Conservation (phyloP, 2,113 vertebrate species). For the Tenebrosternarchus preto region DNA sequence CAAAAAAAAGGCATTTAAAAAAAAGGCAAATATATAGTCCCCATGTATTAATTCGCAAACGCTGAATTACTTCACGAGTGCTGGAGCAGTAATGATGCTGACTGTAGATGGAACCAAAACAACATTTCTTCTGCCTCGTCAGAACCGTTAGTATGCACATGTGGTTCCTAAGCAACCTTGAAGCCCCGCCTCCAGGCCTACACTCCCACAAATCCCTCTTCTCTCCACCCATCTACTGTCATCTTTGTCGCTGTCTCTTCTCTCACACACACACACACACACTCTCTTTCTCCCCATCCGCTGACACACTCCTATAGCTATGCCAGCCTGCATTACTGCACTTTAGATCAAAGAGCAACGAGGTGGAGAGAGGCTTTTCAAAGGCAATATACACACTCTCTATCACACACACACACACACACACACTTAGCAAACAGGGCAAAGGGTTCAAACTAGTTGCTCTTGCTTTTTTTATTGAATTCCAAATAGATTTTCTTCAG, state of each 20-base stretch:
- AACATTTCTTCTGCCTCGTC: conserved; percentile 9
- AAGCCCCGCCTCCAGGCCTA: background rate
- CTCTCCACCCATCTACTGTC: conserved; percentile 10
- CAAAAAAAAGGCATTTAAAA: too few species aligned
- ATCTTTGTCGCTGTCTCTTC: conserved; percentile 15
- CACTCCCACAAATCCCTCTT: conserved; percentile 12
- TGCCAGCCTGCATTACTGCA: conserved; percentile 40
- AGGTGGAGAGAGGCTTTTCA: conserved; percentile 39
- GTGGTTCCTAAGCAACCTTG: background rate
- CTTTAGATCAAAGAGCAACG: conserved; percentile 47
- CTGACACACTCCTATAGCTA: conserved; percentile 28
- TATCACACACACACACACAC: conserved; percentile 1
- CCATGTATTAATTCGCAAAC: too few species aligned
- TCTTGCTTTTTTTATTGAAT: background rate
- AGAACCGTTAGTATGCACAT: background rate
- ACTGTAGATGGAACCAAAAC: conserved; percentile 27
- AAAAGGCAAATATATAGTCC: too few species aligned
- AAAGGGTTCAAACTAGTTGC: background rate
- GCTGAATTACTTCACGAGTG: background rate
- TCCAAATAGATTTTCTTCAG: too few species aligned
- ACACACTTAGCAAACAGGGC: background rate
- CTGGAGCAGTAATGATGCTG: background rate
- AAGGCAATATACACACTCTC: conserved; percentile 8
- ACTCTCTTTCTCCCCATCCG: conserved; percentile 18
- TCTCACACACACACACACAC: conserved; percentile 28